Evolutionary conservation across 2,888 invertebrate species (phyloP).

Genomic region (Scaptomyza polygonia): DNA sequence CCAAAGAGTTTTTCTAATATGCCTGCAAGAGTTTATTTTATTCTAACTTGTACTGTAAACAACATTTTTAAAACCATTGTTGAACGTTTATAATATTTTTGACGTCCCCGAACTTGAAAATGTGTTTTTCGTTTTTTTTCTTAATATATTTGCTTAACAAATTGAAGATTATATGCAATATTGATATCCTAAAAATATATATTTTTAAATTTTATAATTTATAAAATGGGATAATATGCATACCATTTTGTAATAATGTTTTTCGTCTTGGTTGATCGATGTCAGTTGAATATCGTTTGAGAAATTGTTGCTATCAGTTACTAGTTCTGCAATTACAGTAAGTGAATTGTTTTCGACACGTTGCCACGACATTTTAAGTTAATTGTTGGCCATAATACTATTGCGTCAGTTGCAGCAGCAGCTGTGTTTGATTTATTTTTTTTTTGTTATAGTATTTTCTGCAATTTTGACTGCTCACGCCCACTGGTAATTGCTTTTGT

Average conservation of each 20-base stretch:
- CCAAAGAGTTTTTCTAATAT: background rate
- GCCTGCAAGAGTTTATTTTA: background rate
- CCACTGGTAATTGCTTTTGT: slow-evolving; percentile 30
- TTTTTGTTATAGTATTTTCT: slow-evolving; percentile 13
- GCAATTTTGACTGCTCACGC: background rate
- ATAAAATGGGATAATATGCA: background rate
- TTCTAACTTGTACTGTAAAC: too few species aligned
- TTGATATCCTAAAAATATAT: too few species aligned
- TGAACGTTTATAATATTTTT: slow-evolving; percentile 15
- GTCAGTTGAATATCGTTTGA: background rate
- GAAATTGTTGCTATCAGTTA: background rate
- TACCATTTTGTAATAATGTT: background rate
- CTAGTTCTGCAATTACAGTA: background rate
- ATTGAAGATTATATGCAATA: slow-evolving; percentile 6
- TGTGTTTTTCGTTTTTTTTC: background rate
- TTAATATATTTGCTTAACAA: slow-evolving; percentile 11
- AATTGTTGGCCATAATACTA: slow-evolving; percentile 28
- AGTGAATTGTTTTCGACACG: slow-evolving; percentile 14
- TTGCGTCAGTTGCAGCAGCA: slow-evolving; percentile 22
- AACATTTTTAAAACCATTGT: slow-evolving; percentile 10
- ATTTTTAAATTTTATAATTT: too few species aligned
- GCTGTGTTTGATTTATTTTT: slow-evolving; percentile 27
- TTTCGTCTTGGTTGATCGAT: background rate
- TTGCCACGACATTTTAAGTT: slow-evolving; percentile 2
- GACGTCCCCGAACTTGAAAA: slow-evolving; percentile 17